Percentiles rank a stretch among this genome's conserved stretches.
Conservation (phyloP, 2,113 vertebrate genomes). For the Gymnogyps californianus region DNA sequence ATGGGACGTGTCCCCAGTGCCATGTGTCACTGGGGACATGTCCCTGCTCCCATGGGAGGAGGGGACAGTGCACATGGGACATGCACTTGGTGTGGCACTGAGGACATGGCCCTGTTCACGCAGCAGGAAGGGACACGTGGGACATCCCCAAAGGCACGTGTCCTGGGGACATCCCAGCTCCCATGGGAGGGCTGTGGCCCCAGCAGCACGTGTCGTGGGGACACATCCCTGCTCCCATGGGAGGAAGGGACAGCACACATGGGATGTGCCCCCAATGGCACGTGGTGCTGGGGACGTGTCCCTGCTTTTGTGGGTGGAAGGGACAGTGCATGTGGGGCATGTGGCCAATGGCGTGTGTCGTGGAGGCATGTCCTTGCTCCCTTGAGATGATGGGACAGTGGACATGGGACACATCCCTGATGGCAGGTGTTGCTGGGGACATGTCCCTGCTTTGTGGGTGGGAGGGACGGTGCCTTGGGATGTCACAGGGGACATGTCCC, state of each 20-base stretch:
- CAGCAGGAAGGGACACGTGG: neutral
- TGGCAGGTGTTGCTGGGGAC: neutral
- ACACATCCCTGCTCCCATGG: neutral
- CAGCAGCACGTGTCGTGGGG: fast-evolving
- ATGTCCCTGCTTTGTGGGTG: neutral
- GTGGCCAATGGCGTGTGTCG: fast-evolving
- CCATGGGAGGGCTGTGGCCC: neutral
- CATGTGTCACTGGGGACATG: fast-evolving
- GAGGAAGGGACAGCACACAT: fast-evolving
- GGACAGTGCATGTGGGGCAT: fast-evolving
- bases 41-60: neutral
- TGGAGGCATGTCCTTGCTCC: neutral
- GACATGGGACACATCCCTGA: neutral
- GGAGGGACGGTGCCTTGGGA: neutral
- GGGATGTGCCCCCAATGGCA: neutral
- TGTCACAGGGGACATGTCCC: neutral
- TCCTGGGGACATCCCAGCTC: neutral
- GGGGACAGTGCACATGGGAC: neutral
- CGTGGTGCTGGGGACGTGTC: neutral
- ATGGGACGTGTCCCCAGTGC: fast-evolving
- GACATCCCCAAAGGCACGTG: neutral
- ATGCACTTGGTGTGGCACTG: neutral
- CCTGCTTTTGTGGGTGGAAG: neutral
- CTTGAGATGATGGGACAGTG: neutral
- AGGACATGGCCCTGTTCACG: neutral